Percentiles rank a stretch among this genome's conserved stretches.
phyloP scores from a whole-genome alignment of 1,140 invertebrate species.

The Proales similis region DNA sequence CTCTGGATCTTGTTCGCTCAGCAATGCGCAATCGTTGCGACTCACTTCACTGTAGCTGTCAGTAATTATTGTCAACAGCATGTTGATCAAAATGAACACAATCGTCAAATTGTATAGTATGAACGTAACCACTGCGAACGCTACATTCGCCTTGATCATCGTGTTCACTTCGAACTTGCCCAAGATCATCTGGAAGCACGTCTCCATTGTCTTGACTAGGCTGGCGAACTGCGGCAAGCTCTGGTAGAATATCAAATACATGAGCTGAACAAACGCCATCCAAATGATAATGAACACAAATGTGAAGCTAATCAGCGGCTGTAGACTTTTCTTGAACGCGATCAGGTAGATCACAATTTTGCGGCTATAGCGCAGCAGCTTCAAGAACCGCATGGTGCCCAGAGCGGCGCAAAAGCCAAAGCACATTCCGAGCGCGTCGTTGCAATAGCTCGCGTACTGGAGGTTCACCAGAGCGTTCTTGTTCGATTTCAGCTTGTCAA shows the following conservation, averaged over 20 bases:
- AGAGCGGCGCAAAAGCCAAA: constrained; percentile 9
- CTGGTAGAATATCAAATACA: neutral
- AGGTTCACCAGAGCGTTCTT: constrained; percentile 54
- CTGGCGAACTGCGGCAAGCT: neutral
- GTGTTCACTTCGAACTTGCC: neutral
- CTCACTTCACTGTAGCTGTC: neutral
- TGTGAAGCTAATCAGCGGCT: neutral
- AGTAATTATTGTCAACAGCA: neutral
- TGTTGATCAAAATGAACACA: neutral
- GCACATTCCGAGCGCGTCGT: neutral
- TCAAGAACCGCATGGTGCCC: neutral
- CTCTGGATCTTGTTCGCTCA: neutral
- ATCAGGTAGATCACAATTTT: neutral
- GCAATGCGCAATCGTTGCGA: neutral
- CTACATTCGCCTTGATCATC: neutral
- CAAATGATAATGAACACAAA: constrained; percentile 22
- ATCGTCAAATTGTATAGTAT: neutral
- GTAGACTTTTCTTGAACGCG: too few species aligned
- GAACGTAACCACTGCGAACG: neutral
- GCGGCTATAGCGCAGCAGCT: constrained; percentile 8
- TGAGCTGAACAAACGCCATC: neutral
- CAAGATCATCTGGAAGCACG: neutral
- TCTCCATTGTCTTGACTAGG: neutral
- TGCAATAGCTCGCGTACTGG: constrained; percentile 3
- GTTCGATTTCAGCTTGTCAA: constrained; percentile 51